These are phyloP conservation scores for Pogonognathellus flavescens DNA, from an alignment of 1,140 invertebrate genomes.

Conservation along the genomic window DNA sequence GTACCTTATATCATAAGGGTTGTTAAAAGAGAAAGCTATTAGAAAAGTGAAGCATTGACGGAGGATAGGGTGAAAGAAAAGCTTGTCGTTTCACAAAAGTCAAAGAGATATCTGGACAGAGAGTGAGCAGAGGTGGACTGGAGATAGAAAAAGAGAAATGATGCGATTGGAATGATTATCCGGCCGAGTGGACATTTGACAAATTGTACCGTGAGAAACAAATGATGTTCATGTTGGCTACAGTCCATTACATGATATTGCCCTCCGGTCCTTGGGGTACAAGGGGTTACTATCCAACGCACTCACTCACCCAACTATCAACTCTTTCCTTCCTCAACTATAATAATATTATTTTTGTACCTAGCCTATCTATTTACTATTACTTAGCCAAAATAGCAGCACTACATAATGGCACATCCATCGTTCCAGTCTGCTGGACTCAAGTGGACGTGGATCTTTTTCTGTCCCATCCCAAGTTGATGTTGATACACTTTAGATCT, in stretches of 20 bases:
- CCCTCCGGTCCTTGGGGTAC: conserved; percentile 53
- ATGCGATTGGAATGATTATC: conserved; percentile 61
- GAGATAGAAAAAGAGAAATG: conserved; percentile 53
- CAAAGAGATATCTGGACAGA: neutral
- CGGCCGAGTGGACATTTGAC: conserved; percentile 64
- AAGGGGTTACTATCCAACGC: conserved; percentile 56
- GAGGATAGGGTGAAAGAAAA: conserved; percentile 20
- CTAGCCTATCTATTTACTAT: neutral
- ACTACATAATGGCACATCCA: neutral
- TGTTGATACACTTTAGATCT: conserved; percentile 50
- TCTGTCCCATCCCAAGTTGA: neutral
- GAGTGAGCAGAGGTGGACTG: neutral
- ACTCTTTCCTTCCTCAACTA: conserved; percentile 22
- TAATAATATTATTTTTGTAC: neutral
- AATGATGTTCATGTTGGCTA: conserved; percentile 61
- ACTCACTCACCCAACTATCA: conserved; percentile 39
- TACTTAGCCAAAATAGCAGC: neutral
- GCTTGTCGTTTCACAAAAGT: neutral
- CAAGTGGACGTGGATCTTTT: conserved; percentile 12
- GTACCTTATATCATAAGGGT: neutral
- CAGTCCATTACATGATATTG: conserved; percentile 55
- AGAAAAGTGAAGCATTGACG: conserved; percentile 26
- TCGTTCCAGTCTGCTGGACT: neutral
- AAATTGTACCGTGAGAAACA: conserved; percentile 63
- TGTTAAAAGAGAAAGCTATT: conserved; percentile 39